Percentiles rank a stretch among this genome's conserved stretches.
Conservation (phyloP, 2,113 vertebrate species). For the Lepidothrix coronata region DNA sequence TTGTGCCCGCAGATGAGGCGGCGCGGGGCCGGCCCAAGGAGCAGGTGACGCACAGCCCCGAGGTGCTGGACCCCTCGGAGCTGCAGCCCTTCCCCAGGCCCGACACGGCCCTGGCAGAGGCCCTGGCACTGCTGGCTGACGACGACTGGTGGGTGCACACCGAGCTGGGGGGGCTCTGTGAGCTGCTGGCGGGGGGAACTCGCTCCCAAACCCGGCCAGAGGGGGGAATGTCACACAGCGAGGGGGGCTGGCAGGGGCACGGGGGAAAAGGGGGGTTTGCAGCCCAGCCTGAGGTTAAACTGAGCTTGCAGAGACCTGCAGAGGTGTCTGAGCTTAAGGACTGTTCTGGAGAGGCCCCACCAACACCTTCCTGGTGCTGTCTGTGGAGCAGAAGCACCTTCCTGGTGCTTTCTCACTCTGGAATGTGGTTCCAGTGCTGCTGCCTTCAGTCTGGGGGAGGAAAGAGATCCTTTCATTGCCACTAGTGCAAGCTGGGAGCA, state of each 20-base stretch:
- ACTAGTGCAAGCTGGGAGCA: neutral
- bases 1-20: neutral
- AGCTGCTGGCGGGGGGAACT: neutral
- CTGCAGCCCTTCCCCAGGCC: conserved; percentile 84
- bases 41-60: neutral
- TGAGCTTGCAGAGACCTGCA: neutral
- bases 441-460: rapidly evolving
- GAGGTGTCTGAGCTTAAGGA: rapidly evolving
- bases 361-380: rapidly evolving
- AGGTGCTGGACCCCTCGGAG: conserved; percentile 69
- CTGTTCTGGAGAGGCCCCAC: too few relatives aligned
- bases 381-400: neutral
- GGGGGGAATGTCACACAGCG: rapidly evolving
- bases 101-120: conserved; percentile 79
- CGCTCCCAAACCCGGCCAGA: neutral
- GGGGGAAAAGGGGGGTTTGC: neutral
- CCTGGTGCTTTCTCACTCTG: rapidly evolving
- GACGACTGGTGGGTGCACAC: conserved; percentile 84
- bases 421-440: neutral
- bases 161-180: neutral
- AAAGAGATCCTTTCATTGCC: neutral
- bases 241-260: too few relatives aligned
- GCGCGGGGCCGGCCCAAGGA: neutral
- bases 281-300: too few relatives aligned
- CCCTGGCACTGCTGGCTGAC: conserved; percentile 80